Percentiles rank a stretch among this genome's conserved stretches.
Conservation (phyloP, 2,888 invertebrate species). For the Gisinianus flammeolus region DNA sequence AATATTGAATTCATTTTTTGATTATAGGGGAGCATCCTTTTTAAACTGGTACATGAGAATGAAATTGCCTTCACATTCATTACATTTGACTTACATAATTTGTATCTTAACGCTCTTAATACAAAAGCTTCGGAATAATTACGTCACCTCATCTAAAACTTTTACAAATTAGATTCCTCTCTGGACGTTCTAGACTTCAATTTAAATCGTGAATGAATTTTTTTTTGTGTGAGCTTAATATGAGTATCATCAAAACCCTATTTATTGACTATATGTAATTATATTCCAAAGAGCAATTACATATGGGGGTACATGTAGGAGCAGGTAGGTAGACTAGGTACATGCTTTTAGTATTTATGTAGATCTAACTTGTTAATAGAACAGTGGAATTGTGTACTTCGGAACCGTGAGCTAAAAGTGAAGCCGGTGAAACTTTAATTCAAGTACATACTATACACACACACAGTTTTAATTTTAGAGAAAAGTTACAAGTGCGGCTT, state of each 20-base stretch:
- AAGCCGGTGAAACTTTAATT: too few relatives aligned
- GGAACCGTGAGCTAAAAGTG: too few relatives aligned
- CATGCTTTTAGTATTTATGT: too few relatives aligned
- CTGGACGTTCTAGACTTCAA: background rate
- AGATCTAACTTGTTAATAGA: too few relatives aligned
- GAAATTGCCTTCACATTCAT: background rate
- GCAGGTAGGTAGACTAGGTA: too few relatives aligned
- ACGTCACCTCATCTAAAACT: slow-evolving; percentile 13
- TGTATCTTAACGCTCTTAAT: background rate
- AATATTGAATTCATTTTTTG: slow-evolving; percentile 18
- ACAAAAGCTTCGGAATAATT: background rate
- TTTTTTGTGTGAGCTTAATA: slow-evolving; percentile 10
- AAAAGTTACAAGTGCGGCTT: too few relatives aligned
- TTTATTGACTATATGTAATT: background rate
- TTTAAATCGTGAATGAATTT: slow-evolving; percentile 31
- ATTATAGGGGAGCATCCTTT: slow-evolving; percentile 4
- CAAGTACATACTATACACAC: too few relatives aligned
- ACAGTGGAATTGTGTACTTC: too few relatives aligned
- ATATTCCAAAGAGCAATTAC: background rate
- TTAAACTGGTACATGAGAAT: background rate
- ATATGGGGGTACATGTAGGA: background rate
- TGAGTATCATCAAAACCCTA: background rate
- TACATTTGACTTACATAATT: background rate
- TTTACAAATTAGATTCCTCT: slow-evolving; percentile 6
- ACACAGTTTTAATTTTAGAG: too few relatives aligned